These are phyloP conservation scores for Rhagonycha lutea DNA, from an alignment of 2,888 invertebrate species.

Conservation along the genomic window DNA sequence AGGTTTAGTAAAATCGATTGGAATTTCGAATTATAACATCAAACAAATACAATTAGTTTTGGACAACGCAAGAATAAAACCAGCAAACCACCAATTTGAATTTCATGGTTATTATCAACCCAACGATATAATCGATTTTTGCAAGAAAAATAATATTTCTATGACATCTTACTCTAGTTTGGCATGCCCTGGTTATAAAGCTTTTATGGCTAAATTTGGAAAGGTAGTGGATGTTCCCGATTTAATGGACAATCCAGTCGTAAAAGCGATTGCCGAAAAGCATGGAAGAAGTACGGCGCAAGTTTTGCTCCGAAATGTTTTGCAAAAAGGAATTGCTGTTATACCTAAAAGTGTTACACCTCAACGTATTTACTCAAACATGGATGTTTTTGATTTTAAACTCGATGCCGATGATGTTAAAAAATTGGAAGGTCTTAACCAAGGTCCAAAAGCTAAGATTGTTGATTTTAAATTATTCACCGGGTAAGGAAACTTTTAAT, in stretches of 20 bases:
- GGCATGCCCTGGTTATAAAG: slow-evolving; percentile 67
- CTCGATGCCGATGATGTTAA: slow-evolving; percentile 66
- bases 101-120: slow-evolving; percentile 58
- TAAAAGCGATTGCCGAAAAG: slow-evolving; percentile 53
- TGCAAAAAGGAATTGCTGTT: slow-evolving; percentile 73
- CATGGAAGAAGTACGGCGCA: slow-evolving; percentile 76
- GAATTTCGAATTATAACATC: slow-evolving; percentile 78
- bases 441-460: slow-evolving; percentile 49
- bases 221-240: neutral
- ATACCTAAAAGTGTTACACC: slow-evolving; percentile 86
- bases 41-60: slow-evolving; percentile 69
- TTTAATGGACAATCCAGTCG: neutral
- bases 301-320: slow-evolving; percentile 68
- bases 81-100: slow-evolving; percentile 69
- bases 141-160: slow-evolving; percentile 51
- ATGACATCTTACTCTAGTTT: slow-evolving; percentile 72
- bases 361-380: slow-evolving; percentile 73
- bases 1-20: slow-evolving; percentile 74
- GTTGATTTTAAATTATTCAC: neutral
- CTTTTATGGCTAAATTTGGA: neutral
- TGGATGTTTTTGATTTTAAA: slow-evolving; percentile 75
- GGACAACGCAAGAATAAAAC: slow-evolving; percentile 61
- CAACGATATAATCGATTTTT: slow-evolving; percentile 53
- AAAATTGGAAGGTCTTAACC: slow-evolving; percentile 65
- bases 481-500: neutral